These are phyloP conservation scores for Hapalemur alaotrensis DNA, from an alignment of 2,797 vertebrate genomes.

Conservation along the genomic window DNA sequence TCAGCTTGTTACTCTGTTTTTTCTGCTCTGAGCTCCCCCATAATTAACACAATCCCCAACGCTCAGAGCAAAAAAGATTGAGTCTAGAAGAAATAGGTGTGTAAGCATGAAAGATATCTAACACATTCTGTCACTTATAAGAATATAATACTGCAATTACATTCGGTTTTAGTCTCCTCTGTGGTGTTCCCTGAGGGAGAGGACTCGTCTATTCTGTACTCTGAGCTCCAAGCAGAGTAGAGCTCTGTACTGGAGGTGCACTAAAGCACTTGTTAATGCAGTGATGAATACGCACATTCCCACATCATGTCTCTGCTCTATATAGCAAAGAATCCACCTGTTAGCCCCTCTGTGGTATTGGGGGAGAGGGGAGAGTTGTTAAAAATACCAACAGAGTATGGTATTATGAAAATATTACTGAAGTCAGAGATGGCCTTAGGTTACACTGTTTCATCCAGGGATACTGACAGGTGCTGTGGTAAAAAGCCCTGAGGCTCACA, in stretches of 20 bases:
- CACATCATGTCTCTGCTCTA: background rate
- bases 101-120: constrained; percentile 50
- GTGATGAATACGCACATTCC: background rate
- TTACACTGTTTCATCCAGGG: background rate
- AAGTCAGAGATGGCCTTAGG: background rate
- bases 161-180: constrained; percentile 41
- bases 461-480: background rate
- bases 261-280: constrained; percentile 45
- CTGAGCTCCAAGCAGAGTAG: constrained; percentile 16
- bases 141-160: constrained; percentile 25
- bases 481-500: background rate
- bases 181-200: constrained; percentile 10
- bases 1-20: constrained; percentile 37
- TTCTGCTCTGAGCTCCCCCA: background rate
- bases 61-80: constrained; percentile 38
- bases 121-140: constrained; percentile 29
- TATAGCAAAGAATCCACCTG: background rate
- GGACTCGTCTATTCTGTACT: background rate
- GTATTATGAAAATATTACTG: background rate
- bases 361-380: background rate
- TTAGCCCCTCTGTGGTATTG: background rate
- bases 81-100: constrained; percentile 30
- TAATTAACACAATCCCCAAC: constrained; percentile 52
- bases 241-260: constrained; percentile 18
- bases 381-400: constrained; percentile 18